These are phyloP conservation scores for Sebastes fasciatus DNA, from an alignment of 2,113 vertebrate species.

Conservation along the genomic window DNA sequence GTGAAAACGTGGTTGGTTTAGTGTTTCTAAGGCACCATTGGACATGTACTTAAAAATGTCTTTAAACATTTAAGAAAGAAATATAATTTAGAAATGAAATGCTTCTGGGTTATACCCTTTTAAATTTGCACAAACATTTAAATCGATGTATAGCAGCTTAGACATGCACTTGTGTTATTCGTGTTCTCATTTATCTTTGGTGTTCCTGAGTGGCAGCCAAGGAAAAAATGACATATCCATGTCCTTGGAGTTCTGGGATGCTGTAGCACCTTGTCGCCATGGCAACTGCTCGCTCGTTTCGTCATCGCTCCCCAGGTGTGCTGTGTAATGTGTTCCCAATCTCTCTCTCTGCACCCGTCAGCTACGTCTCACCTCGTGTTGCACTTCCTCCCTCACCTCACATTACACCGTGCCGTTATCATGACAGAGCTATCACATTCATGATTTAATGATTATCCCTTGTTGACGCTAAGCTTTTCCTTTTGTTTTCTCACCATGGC, in stretches of 20 bases:
- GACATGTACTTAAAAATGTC: not conserved
- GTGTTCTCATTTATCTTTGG: slow-evolving; percentile 17
- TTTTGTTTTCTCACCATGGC: slow-evolving; percentile 21
- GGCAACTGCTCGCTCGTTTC: slow-evolving; percentile 70
- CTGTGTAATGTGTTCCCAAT: slow-evolving; percentile 61
- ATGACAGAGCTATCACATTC: not conserved
- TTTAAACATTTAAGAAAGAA: not conserved
- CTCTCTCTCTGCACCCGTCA: slow-evolving; percentile 45
- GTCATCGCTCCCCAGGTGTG: slow-evolving; percentile 74
- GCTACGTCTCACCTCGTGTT: slow-evolving; percentile 30
- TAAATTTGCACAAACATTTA: no score
- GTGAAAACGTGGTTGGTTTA: slow-evolving; percentile 19
- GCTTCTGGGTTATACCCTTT: not conserved
- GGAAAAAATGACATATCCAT: slow-evolving; percentile 50
- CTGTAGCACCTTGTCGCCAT: slow-evolving; percentile 74
- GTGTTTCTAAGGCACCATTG: not conserved
- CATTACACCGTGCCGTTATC: not conserved
- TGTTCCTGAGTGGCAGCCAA: slow-evolving; percentile 37
- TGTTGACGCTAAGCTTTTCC: slow-evolving; percentile 1
- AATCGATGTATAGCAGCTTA: not conserved
- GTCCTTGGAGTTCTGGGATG: slow-evolving; percentile 65
- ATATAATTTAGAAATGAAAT: not conserved
- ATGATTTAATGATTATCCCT: not conserved
- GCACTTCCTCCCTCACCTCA: slow-evolving; percentile 33
- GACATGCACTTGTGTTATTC: slow-evolving; percentile 1